Evolutionary conservation across 2,797 vertebrate species (phyloP).

Genomic region (Allobates femoralis): DNA sequence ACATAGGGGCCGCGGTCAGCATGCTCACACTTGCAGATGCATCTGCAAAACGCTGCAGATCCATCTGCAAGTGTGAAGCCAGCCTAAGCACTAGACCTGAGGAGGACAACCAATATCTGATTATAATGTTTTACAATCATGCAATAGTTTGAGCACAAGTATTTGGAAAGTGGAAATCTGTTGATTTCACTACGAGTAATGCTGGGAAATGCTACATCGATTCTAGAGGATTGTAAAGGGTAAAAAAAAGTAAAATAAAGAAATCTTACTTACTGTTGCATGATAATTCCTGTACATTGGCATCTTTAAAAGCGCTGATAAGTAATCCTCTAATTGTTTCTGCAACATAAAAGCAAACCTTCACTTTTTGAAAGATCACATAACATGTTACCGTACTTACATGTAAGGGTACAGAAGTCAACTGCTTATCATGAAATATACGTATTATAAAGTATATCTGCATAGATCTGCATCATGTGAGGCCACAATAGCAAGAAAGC

Average conservation of each 20-base stretch:
- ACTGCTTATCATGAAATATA: not conserved
- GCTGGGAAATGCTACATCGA: not conserved
- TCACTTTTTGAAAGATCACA: not conserved
- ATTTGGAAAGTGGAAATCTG: too few relatives aligned
- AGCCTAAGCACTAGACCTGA: too few relatives aligned
- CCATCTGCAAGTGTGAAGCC: too few relatives aligned
- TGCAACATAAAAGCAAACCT: conserved; percentile 72
- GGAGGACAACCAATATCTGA: too few relatives aligned
- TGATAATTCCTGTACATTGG: conserved; percentile 92
- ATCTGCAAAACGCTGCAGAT: too few relatives aligned
- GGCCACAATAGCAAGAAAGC: too few relatives aligned
- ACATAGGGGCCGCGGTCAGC: too few relatives aligned
- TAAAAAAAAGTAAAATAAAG: not conserved
- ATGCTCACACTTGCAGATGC: too few relatives aligned
- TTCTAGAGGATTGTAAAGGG: not conserved
- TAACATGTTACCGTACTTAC: not conserved
- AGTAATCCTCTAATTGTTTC: conserved; percentile 96
- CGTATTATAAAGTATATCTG: too few relatives aligned
- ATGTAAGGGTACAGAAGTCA: not conserved
- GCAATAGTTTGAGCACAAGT: too few relatives aligned
- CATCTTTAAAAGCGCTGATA: conserved; percentile 92
- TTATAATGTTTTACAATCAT: too few relatives aligned
- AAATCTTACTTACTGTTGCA: conserved; percentile 84
- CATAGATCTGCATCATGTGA: too few relatives aligned
- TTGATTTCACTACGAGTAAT: not conserved